These are phyloP conservation scores for Drosophila micromelanica DNA, from an alignment of 1,140 invertebrate genomes.

Conservation along the genomic window DNA sequence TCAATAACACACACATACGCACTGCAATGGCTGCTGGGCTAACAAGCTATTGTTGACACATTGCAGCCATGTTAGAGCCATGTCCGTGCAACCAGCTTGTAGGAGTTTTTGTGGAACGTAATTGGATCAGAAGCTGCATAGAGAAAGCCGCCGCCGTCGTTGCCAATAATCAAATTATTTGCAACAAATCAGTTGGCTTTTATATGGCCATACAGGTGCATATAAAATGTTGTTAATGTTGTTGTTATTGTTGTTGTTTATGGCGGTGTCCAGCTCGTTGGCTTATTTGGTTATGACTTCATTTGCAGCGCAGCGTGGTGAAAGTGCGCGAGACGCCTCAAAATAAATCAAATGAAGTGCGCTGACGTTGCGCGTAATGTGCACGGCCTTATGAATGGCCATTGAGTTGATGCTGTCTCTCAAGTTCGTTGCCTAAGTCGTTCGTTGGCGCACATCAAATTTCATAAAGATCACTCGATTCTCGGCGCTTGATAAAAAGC, in stretches of 20 bases:
- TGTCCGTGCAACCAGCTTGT: conserved; percentile 63
- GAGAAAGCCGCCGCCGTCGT: conserved; percentile 39
- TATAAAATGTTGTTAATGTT: too few relatives aligned
- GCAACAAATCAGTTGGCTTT: conserved; percentile 21
- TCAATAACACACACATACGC: conserved; percentile 23
- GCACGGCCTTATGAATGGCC: conserved; percentile 43
- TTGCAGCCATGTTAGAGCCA: conserved; percentile 73
- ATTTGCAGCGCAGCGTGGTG: conserved; percentile 59
- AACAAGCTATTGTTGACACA: conserved; percentile 81
- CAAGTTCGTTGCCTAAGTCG: conserved; percentile 63
- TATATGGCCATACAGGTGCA: conserved; percentile 32
- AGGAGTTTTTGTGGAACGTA: conserved; percentile 54
- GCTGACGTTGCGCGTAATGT: conserved; percentile 30
- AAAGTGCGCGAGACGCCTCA: conserved; percentile 63
- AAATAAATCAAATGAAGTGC: conserved; percentile 70
- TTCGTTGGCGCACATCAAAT: conserved; percentile 37
- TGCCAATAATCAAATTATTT: conserved; percentile 44
- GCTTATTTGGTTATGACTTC: conserved; percentile 80
- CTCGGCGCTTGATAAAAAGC: conserved; percentile 41
- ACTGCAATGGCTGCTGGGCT: conserved; percentile 54
- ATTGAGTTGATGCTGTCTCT: conserved; percentile 35
- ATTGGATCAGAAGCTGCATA: conserved; percentile 49
- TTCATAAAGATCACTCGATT: conserved; percentile 46
- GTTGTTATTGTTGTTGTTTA: conserved; percentile 43
- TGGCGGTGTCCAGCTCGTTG: conserved; percentile 43